phyloP scores from a whole-genome alignment of 2,113 vertebrate genomes.

The Carettochelys insculpta region DNA sequence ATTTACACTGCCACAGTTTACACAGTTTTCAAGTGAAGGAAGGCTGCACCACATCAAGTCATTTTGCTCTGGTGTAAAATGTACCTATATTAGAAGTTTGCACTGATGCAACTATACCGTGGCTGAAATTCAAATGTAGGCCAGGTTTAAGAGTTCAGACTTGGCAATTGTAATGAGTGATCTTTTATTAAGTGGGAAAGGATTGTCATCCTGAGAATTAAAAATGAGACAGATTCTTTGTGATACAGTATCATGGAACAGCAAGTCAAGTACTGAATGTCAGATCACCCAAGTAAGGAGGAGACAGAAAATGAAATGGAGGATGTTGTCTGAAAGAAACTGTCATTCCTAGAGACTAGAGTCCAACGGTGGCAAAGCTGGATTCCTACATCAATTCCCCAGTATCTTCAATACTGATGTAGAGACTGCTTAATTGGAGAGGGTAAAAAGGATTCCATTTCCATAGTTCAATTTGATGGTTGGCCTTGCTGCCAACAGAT shows the following conservation, averaged over 20 bases:
- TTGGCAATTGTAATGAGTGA: not conserved
- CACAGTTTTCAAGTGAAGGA: not conserved
- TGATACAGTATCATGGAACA: not conserved
- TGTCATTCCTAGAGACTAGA: not conserved
- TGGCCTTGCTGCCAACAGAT: not conserved
- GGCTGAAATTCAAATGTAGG: not conserved
- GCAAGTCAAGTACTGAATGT: not conserved
- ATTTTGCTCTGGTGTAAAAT: not conserved
- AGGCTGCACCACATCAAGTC: not conserved
- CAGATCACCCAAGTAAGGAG: not conserved
- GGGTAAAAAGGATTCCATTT: not conserved
- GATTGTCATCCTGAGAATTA: not conserved
- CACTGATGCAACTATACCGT: not conserved
- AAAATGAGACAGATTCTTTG: not conserved
- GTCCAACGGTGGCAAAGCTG: not conserved
- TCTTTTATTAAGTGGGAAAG: not conserved
- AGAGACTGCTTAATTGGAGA: not conserved
- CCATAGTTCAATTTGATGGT: not conserved
- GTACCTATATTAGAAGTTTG: not conserved
- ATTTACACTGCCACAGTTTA: not conserved
- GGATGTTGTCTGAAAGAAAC: conserved; percentile 28
- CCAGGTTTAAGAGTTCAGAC: not conserved
- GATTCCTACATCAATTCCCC: not conserved
- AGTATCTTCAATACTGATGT: not conserved
- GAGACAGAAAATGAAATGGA: too few species aligned